phyloP scores from a whole-genome alignment of 1,140 invertebrate species.

The Himalopsyche phryganea region DNA sequence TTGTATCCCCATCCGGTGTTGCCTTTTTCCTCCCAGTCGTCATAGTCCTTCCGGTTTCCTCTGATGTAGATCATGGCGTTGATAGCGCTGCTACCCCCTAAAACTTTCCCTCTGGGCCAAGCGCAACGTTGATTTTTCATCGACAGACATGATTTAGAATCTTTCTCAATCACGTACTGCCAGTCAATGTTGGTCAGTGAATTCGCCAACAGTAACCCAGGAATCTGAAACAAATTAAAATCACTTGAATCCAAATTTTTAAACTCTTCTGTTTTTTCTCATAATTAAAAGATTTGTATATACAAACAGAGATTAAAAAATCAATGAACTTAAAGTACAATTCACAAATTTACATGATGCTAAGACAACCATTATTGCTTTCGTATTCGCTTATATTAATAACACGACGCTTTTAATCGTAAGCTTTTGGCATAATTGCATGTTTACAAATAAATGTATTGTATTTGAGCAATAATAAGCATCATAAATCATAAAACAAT shows the following conservation, averaged over 20 bases:
- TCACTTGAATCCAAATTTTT: neutral
- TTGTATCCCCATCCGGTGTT: constrained; percentile 49
- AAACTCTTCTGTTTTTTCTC: neutral
- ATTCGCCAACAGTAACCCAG: neutral
- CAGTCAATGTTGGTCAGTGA: constrained; percentile 47
- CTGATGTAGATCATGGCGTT: constrained; percentile 67
- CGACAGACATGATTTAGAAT: constrained; percentile 41
- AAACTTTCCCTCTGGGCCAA: constrained; percentile 54
- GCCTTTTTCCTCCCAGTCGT: constrained; percentile 55
- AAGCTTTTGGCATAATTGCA: too few relatives aligned
- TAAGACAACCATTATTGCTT: neutral
- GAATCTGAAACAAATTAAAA: constrained; percentile 17
- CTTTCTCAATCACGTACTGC: constrained; percentile 52
- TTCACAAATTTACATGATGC: neutral
- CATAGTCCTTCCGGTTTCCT: constrained; percentile 64
- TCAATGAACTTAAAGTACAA: neutral
- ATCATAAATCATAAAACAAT: too few relatives aligned
- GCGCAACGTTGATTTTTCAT: constrained; percentile 41
- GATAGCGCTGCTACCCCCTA: constrained; percentile 62
- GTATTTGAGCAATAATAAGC: too few relatives aligned
- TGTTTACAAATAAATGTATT: too few relatives aligned
- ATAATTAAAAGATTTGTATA: neutral
- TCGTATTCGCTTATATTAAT: too few relatives aligned
- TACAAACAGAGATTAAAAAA: neutral
- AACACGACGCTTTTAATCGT: too few relatives aligned